phyloP scores from a whole-genome alignment of 1,140 invertebrate species.

The Ceratina japonica region DNA sequence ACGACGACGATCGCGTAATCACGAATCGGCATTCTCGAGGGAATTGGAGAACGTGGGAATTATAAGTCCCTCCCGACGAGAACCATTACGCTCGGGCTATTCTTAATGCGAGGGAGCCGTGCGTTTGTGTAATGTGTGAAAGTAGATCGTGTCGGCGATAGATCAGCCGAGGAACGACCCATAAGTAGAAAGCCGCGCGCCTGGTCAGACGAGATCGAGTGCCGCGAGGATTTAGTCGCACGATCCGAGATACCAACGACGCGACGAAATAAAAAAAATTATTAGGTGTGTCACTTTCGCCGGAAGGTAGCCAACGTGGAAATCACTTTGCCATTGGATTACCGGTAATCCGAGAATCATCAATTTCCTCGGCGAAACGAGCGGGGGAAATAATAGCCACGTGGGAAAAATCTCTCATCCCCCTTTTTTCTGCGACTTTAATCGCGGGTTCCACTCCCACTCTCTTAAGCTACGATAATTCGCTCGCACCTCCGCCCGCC shows the following conservation, averaged over 20 bases:
- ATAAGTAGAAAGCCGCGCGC: neutral
- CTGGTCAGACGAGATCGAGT: neutral
- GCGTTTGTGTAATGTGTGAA: too few relatives aligned
- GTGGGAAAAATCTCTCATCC: slow-evolving; percentile 13
- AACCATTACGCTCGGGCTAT: too few relatives aligned
- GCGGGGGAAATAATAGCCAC: slow-evolving; percentile 10
- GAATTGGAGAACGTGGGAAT: slow-evolving; percentile 35
- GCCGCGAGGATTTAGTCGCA: neutral
- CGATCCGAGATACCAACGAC: neutral
- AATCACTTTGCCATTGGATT: slow-evolving; percentile 35
- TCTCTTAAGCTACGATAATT: neutral
- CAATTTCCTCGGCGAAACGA: slow-evolving; percentile 15
- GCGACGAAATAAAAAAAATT: neutral
- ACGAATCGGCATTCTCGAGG: slow-evolving; percentile 2
- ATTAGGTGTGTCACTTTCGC: too few relatives aligned
- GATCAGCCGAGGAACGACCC: neutral
- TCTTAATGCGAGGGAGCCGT: too few relatives aligned
- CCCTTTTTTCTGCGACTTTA: neutral
- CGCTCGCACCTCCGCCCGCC: neutral
- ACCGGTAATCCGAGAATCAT: slow-evolving; percentile 39
- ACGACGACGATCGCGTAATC: slow-evolving; percentile 29
- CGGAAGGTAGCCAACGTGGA: neutral
- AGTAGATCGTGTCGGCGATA: neutral
- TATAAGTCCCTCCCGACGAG: too few relatives aligned
- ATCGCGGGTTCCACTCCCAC: neutral